A percentile compares a stretch with the other conserved stretches of the same genome.
phyloP scores from a whole-genome alignment of 2,797 vertebrate species.

The Crypturellus tataupa region DNA sequence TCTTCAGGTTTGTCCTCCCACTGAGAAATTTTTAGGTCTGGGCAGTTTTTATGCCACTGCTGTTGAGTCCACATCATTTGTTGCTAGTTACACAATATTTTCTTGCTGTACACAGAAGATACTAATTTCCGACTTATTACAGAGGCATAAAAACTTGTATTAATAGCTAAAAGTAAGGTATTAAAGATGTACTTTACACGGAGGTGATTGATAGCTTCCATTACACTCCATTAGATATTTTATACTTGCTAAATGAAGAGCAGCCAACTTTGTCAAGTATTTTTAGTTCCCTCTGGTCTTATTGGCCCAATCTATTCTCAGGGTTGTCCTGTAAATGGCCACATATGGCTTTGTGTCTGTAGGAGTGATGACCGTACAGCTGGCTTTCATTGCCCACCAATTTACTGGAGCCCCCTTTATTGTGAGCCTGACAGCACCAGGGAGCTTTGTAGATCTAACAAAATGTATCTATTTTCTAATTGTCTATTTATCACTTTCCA shows the following conservation, averaged over 20 bases:
- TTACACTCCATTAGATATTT: slow-evolving; percentile 87
- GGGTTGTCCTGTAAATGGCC: slow-evolving; percentile 84
- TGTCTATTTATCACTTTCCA: slow-evolving; percentile 90
- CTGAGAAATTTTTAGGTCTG: not conserved
- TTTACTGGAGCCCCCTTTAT: slow-evolving; percentile 85
- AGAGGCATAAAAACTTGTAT: slow-evolving; percentile 76
- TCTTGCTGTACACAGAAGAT: not conserved
- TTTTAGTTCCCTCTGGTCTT: slow-evolving; percentile 83
- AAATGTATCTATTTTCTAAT: slow-evolving; percentile 91
- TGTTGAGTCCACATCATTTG: not conserved
- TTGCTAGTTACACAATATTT: slow-evolving; percentile 35
- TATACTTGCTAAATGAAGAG: slow-evolving; percentile 88
- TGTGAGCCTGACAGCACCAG: slow-evolving; percentile 84
- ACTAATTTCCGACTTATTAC: slow-evolving; percentile 73
- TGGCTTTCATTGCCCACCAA: slow-evolving; percentile 87
- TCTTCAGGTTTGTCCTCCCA: not conserved
- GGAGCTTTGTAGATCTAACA: slow-evolving; percentile 86
- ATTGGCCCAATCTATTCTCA: slow-evolving; percentile 83
- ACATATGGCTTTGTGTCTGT: slow-evolving; percentile 87
- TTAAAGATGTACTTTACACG: slow-evolving; percentile 52
- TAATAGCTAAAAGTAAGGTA: slow-evolving; percentile 80
- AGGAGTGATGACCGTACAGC: slow-evolving; percentile 87
- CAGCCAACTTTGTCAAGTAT: slow-evolving; percentile 86
- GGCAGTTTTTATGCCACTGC: slow-evolving; percentile 7
- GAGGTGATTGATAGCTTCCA: slow-evolving; percentile 81